Evolutionary conservation across 2,797 vertebrate species (phyloP), one percentile per base, ranked within the genome.

Genomic region (Cebuella pygmaea): DNA sequence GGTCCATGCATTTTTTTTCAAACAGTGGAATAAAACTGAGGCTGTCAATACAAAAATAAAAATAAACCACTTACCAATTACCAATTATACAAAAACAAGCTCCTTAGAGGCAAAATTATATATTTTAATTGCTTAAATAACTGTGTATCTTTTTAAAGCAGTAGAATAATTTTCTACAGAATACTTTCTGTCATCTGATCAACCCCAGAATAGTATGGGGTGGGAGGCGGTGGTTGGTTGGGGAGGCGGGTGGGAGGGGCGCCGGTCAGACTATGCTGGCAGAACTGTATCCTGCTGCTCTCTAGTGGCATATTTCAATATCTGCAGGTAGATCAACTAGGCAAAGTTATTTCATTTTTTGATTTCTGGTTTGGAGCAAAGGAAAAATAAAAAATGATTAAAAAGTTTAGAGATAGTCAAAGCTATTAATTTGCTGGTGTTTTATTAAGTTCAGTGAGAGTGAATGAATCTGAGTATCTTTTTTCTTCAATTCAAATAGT

Each of bases 21-120:
- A 90, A 85, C 19, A 70, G 19, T 9, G 78, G 15, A 93, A 33
- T 50, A 90, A 92, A 81, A 89, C 11, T 75, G 36, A 93, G 74
- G 22, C 11, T 30, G 0, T 88, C 14, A 79, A 46, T 52, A 27
- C 1, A 27, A 81, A 95, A 83, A 88, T 33, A 33, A 87, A 80
- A 61, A 1, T 2, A 11, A 41, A 82, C 36, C 6, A 59, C 61
- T n/a, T 67, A 59, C 1, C 8, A 27, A 17, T 86, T 57, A 70
- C n/a, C 81, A 52, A 44, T 67, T 91, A 36, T 22, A 4, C 41
- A 46, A 67, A 78, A 57, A n/a, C 78, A 8, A 84, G 5, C 2
- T 55, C 24, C 36, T 44, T 82, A 10, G 82, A 20, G 5, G 41
- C 15, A 83, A 74, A 82, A 10, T 4, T 61, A 0, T 82, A 14